Evolutionary conservation across 2,888 invertebrate genomes (phyloP).

Genomic region (Lottia scabra): DNA sequence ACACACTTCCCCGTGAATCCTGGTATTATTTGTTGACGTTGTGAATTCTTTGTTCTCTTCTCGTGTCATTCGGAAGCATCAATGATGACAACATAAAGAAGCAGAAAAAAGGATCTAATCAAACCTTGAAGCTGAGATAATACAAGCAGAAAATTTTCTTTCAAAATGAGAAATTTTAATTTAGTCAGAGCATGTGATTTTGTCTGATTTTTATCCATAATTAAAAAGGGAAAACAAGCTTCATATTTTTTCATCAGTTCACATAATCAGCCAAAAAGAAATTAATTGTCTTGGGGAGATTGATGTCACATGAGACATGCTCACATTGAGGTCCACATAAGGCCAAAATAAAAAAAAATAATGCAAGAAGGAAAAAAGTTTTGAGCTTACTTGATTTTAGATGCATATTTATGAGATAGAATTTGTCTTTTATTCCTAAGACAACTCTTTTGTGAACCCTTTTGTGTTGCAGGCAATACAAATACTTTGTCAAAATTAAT

Average conservation of each 20-base stretch:
- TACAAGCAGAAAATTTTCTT: not conserved
- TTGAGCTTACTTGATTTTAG: too few species aligned
- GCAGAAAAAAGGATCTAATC: not conserved
- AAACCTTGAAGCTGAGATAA: not conserved
- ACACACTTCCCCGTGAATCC: too few species aligned
- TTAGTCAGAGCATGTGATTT: not conserved
- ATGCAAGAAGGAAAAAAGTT: too few species aligned
- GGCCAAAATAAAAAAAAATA: not conserved
- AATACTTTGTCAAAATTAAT: too few species aligned
- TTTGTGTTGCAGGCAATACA: too few species aligned
- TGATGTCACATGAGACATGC: not conserved
- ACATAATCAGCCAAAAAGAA: not conserved
- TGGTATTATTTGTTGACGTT: too few species aligned
- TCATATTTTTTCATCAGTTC: not conserved
- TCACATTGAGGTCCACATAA: not conserved
- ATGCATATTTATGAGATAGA: too few species aligned
- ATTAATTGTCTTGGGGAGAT: not conserved
- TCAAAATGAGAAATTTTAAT: not conserved
- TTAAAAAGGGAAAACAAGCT: not conserved
- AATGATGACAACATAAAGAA: not conserved
- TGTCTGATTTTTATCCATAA: not conserved
- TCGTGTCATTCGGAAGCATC: too few species aligned
- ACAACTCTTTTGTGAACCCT: too few species aligned
- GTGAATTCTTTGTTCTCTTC: too few species aligned
- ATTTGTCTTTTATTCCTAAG: too few species aligned